phyloP scores from a whole-genome alignment of 2,113 vertebrate species.

The Rhadina sibilatrix region DNA sequence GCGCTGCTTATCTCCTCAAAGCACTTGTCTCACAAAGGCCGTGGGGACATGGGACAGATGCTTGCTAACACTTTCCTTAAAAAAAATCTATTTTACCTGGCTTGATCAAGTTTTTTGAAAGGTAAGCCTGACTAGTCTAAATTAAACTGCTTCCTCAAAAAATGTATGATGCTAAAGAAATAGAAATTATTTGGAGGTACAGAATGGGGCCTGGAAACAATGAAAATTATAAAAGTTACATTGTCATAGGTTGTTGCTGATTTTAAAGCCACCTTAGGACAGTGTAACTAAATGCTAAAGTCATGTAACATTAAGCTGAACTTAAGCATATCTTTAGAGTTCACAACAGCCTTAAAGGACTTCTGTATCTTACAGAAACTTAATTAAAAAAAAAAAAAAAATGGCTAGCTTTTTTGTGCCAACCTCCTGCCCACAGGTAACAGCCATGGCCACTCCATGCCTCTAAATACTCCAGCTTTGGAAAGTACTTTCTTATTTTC shows the following conservation, averaged over 20 bases:
- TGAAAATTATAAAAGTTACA: neutral
- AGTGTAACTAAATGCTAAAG: neutral
- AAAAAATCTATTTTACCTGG: neutral
- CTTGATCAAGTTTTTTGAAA: neutral
- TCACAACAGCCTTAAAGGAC: neutral
- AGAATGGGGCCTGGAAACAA: neutral
- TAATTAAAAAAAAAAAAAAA: neutral
- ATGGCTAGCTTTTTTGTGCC: neutral
- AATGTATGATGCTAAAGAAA: neutral
- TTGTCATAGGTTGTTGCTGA: neutral
- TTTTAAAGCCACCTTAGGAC: neutral
- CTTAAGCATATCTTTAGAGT: neutral
- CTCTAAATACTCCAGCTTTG: neutral
- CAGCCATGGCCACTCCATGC: fast-evolving
- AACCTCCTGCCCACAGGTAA: neutral
- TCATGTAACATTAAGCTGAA: neutral
- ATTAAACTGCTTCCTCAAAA: neutral
- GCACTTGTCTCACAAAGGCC: neutral
- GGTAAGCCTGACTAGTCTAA: neutral
- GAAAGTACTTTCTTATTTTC: neutral
- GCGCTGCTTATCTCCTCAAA: neutral
- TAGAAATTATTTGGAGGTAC: neutral
- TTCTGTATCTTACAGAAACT: neutral
- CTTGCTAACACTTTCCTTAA: neutral
- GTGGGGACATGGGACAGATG: fast-evolving